phyloP scores from a whole-genome alignment of 2,888 invertebrate genomes.

The Chloroclysta siterata region DNA sequence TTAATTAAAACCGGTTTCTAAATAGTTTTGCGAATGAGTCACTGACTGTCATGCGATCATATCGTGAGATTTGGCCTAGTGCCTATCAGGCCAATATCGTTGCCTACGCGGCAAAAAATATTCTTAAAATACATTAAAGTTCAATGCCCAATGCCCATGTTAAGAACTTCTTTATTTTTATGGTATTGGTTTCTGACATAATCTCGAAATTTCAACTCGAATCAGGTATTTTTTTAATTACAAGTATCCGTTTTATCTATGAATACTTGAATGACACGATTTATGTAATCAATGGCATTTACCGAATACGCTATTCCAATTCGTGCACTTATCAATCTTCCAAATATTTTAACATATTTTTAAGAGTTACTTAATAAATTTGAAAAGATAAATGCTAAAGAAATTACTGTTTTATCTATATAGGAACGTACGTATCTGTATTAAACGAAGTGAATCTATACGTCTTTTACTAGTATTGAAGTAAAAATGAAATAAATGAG shows the following conservation, averaged over 20 bases:
- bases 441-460: too few relatives aligned
- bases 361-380: too few relatives aligned
- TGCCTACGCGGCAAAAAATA: constrained; percentile 33
- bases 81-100: constrained; percentile 41
- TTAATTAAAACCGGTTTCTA: constrained; percentile 36
- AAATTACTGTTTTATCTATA: too few relatives aligned
- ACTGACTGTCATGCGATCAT: constrained; percentile 26
- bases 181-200: constrained; percentile 16
- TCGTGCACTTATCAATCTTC: not conserved
- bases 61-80: constrained; percentile 39
- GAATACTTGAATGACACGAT: not conserved
- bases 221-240: not conserved
- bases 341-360: too few relatives aligned
- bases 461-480: too few relatives aligned
- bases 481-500: too few relatives aligned
- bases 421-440: too few relatives aligned
- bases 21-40: constrained; percentile 39
- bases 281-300: not conserved
- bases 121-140: constrained; percentile 10
- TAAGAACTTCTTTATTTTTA: constrained; percentile 7
- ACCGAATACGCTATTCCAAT: too few relatives aligned
- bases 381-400: too few relatives aligned
- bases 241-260: not conserved
- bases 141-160: constrained; percentile 21
- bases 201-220: constrained; percentile 9